A percentile compares a stretch with the other conserved stretches of the same genome.
Conservation (phyloP, 2,113 vertebrate genomes). For the Centropristis striata region DNA sequence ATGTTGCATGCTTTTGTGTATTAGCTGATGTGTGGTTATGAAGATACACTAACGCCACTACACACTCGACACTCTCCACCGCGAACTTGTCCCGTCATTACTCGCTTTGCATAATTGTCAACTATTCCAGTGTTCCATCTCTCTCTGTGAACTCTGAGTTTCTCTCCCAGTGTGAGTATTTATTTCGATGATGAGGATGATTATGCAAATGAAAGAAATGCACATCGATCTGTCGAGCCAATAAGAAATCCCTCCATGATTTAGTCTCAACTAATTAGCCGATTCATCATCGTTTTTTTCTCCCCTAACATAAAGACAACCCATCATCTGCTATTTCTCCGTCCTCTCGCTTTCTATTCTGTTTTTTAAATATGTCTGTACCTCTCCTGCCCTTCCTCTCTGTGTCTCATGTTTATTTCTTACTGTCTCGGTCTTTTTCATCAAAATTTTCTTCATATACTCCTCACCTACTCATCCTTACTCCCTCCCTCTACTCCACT, state of each 20-base stretch:
- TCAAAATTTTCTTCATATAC: constrained; percentile 31
- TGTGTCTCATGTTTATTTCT: not conserved
- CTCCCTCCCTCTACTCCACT: constrained; percentile 10
- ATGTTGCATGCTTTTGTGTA: constrained; percentile 15
- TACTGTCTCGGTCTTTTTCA: constrained; percentile 2
- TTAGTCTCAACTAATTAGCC: constrained; percentile 63
- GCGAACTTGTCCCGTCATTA: constrained; percentile 35
- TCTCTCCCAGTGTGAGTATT: constrained; percentile 76
- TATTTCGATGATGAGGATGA: constrained; percentile 71
- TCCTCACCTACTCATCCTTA: constrained; percentile 30
- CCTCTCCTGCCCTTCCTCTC: not conserved
- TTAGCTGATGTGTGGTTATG: constrained; percentile 38
- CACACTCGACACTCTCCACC: constrained; percentile 4
- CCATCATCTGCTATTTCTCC: constrained; percentile 15
- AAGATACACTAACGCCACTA: constrained; percentile 33
- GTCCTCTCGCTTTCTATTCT: not conserved
- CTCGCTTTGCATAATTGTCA: constrained; percentile 56
- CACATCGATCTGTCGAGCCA: constrained; percentile 71
- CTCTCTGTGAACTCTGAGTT: constrained; percentile 70
- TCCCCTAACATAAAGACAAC: constrained; percentile 1
- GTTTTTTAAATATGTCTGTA: constrained; percentile 30
- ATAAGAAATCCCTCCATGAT: constrained; percentile 62
- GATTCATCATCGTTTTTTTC: constrained; percentile 28
- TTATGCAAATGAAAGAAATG: constrained; percentile 74
- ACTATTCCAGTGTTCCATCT: constrained; percentile 17